Conservation (phyloP, 2,113 vertebrate genomes). For the Thryonomys swinderianus region DNA sequence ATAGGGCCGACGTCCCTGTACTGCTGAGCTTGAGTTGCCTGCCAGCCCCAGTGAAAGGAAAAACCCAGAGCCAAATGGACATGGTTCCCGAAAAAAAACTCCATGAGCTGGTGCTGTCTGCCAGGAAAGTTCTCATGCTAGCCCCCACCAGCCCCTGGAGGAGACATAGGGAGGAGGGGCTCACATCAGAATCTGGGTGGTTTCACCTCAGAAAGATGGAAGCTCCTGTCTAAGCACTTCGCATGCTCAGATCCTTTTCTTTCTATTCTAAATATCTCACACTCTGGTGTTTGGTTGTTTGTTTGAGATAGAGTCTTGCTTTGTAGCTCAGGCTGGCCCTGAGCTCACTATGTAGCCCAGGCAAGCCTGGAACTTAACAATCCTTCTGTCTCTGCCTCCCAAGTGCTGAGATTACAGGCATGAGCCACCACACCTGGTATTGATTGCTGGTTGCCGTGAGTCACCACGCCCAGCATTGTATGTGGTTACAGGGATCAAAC, state of each 20-base stretch:
- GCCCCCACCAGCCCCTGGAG: not conserved
- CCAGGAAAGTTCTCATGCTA: not conserved
- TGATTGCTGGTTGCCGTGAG: too few relatives aligned
- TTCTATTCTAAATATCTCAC: conserved; percentile 9
- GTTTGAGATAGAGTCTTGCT: too few relatives aligned
- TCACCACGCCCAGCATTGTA: too few relatives aligned
- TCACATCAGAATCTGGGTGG: too few relatives aligned
- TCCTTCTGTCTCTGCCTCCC: too few relatives aligned
- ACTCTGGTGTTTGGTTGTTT: too few relatives aligned
- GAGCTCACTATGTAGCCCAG: too few relatives aligned
- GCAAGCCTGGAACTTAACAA: too few relatives aligned
- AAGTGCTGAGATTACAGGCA: too few relatives aligned
- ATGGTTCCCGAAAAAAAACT: not conserved
- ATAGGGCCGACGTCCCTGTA: not conserved
- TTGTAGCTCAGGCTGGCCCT: too few relatives aligned
- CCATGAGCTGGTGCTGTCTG: not conserved
- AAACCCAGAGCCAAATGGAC: conserved; percentile 29
- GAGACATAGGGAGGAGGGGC: not conserved
- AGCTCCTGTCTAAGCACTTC: not conserved
- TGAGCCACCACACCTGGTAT: too few relatives aligned
- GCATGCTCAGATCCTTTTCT: not conserved
- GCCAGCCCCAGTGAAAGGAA: not conserved
- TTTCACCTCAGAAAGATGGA: not conserved
- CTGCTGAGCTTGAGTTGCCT: not conserved
- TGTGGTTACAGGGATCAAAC: too few relatives aligned